Evolutionary conservation across 2,888 invertebrate genomes (phyloP).

Genomic region (Phyllotreta striolata): DNA sequence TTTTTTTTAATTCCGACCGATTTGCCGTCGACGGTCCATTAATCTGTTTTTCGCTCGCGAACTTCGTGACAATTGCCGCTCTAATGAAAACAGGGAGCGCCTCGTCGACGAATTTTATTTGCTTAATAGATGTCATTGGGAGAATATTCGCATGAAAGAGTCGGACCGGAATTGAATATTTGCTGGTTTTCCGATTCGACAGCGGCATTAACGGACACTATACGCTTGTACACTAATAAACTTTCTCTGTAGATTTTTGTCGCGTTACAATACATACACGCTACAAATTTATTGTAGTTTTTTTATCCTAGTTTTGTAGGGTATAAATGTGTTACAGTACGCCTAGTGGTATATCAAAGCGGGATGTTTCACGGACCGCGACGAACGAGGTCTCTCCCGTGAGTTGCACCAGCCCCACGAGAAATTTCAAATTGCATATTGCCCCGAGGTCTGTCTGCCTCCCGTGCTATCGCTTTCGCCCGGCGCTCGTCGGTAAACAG

Average conservation of each 20-base stretch:
- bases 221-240: slow-evolving; percentile 21
- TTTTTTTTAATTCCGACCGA: slow-evolving; percentile 29
- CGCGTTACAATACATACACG: too few species aligned
- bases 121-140: slow-evolving; percentile 31
- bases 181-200: slow-evolving; percentile 20
- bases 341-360: slow-evolving; percentile 43
- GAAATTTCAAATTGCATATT: slow-evolving; percentile 57
- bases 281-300: too few species aligned
- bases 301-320: too few species aligned
- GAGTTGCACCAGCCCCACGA: slow-evolving; percentile 49
- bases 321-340: slow-evolving; percentile 3
- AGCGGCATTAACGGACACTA: slow-evolving; percentile 12
- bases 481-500: slow-evolving; percentile 5
- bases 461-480: slow-evolving; percentile 20
- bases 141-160: slow-evolving; percentile 24
- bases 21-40: slow-evolving; percentile 28
- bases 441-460: slow-evolving; percentile 40
- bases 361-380: slow-evolving; percentile 47
- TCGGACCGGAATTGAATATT: slow-evolving; percentile 27
- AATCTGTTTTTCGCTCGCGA: slow-evolving; percentile 31
- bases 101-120: slow-evolving; percentile 26
- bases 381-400: slow-evolving; percentile 47
- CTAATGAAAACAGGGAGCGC: slow-evolving; percentile 28
- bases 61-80: slow-evolving; percentile 30
- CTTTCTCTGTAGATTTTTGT: slow-evolving; percentile 11